Percentiles rank a stretch among this genome's conserved stretches.
Evolutionary conservation across 1,140 invertebrate species (phyloP).

Genomic region (Aethina tumida): DNA sequence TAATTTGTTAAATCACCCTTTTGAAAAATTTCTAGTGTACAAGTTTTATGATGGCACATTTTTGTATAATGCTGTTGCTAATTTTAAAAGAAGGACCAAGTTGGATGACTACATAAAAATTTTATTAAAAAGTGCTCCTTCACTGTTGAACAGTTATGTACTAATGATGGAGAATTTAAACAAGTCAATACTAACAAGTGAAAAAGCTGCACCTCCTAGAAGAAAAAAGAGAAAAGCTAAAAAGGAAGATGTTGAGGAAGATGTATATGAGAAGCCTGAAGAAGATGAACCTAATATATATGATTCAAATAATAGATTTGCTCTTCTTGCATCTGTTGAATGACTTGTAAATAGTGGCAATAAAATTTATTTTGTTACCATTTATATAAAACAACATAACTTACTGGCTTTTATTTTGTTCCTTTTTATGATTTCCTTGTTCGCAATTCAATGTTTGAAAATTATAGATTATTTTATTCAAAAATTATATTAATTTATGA

Average conservation of each 20-base stretch:
- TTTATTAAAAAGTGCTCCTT: slow-evolving; percentile 15
- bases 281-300: too few relatives aligned
- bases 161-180: slow-evolving; percentile 13
- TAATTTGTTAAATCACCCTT: slow-evolving; percentile 47
- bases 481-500: too few relatives aligned
- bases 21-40: slow-evolving; percentile 41
- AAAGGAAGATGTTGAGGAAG: slow-evolving; percentile 4
- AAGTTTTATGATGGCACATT: slow-evolving; percentile 61
- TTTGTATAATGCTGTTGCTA: slow-evolving; percentile 53
- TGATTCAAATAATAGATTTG: too few relatives aligned
- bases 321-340: too few relatives aligned
- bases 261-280: too few relatives aligned
- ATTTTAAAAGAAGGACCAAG: slow-evolving; percentile 24
- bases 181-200: background rate
- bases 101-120: slow-evolving; percentile 17
- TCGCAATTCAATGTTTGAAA: slow-evolving; percentile 5
- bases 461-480: too few relatives aligned
- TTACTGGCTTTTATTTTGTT: too few relatives aligned
- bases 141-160: slow-evolving; percentile 14
- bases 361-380: too few relatives aligned
- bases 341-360: too few relatives aligned
- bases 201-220: too few relatives aligned
- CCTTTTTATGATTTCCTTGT: background rate
- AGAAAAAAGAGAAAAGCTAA: background rate
- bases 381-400: too few relatives aligned